Evolutionary conservation across 2,113 vertebrate species (phyloP).

Genomic region (Thalassarche chlororhynchos): DNA sequence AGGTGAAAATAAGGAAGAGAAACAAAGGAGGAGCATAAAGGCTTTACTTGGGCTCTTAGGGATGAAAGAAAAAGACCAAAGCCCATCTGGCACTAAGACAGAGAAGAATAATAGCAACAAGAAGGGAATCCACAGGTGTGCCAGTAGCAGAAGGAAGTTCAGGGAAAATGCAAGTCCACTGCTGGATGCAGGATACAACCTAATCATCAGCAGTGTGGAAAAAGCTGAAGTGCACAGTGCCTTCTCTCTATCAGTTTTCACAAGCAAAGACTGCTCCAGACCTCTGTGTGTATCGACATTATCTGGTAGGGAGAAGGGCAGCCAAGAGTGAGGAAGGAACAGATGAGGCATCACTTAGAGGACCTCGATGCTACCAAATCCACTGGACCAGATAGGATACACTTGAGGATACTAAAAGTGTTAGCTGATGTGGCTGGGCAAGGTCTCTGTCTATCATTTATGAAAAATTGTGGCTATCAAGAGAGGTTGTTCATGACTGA

Average conservation of each 20-base stretch:
- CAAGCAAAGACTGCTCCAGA: background rate
- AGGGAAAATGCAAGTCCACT: background rate
- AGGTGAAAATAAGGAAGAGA: background rate
- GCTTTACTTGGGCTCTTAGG: background rate
- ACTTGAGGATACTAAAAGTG: background rate
- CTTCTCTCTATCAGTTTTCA: background rate
- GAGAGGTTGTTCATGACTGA: background rate
- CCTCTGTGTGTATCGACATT: background rate
- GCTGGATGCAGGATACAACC: background rate
- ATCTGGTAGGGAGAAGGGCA: background rate
- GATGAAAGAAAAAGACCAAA: background rate
- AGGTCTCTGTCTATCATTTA: background rate
- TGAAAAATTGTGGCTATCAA: background rate
- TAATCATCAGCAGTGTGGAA: background rate
- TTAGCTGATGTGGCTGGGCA: background rate
- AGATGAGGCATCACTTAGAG: background rate
- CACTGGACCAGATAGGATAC: rapidly evolving
- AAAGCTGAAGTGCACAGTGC: background rate
- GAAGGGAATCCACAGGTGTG: background rate
- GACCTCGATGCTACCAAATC: background rate
- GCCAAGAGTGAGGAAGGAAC: background rate
- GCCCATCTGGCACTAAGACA: background rate
- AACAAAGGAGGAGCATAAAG: background rate
- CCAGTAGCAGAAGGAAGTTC: background rate
- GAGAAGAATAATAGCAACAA: background rate